Evolutionary conservation across 2,888 invertebrate genomes (phyloP).

Genomic region (Aleiodes alternator): DNA sequence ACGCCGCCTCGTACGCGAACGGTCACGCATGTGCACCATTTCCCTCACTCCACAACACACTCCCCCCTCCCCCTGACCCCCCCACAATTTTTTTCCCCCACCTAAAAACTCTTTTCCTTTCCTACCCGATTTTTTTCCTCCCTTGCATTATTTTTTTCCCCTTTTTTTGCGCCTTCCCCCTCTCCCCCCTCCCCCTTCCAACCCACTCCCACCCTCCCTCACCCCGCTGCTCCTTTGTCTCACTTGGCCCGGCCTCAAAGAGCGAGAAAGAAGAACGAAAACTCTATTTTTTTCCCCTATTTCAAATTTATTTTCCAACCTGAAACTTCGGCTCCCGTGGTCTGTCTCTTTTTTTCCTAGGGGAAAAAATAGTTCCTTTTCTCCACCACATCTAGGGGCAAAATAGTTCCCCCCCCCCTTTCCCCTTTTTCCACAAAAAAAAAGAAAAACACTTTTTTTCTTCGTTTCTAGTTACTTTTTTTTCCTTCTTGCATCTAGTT

Average conservation of each 20-base stretch:
- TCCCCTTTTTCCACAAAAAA: slow-evolving; percentile 30
- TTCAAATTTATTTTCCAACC: slow-evolving; percentile 6
- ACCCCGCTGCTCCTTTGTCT: slow-evolving; percentile 31
- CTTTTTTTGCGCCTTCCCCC: slow-evolving; percentile 18
- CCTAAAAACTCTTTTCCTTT: slow-evolving; percentile 54
- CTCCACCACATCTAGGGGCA: slow-evolving; percentile 29
- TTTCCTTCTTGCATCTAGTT: not conserved
- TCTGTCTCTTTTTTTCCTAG: slow-evolving; percentile 13
- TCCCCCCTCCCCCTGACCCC: not conserved
- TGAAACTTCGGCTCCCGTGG: slow-evolving; percentile 12
- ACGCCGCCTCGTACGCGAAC: slow-evolving; percentile 75
- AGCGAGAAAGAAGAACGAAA: slow-evolving; percentile 24
- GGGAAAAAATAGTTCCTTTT: not conserved
- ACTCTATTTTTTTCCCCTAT: slow-evolving; percentile 47
- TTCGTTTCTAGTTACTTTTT: slow-evolving; percentile 51
- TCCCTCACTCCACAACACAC: slow-evolving; percentile 29
- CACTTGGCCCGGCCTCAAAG: slow-evolving; percentile 37
- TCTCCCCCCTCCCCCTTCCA: slow-evolving; percentile 20
- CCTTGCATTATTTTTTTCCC: slow-evolving; percentile 32
- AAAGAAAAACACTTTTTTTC: too few relatives aligned
- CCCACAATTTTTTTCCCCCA: slow-evolving; percentile 41
- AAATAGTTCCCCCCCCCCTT: not conserved
- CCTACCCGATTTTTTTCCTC: slow-evolving; percentile 60
- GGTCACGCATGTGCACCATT: slow-evolving; percentile 73
- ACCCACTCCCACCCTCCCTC: slow-evolving; percentile 9